Evolutionary conservation across 2,113 vertebrate species (phyloP).

Genomic region (Steatornis caripensis): DNA sequence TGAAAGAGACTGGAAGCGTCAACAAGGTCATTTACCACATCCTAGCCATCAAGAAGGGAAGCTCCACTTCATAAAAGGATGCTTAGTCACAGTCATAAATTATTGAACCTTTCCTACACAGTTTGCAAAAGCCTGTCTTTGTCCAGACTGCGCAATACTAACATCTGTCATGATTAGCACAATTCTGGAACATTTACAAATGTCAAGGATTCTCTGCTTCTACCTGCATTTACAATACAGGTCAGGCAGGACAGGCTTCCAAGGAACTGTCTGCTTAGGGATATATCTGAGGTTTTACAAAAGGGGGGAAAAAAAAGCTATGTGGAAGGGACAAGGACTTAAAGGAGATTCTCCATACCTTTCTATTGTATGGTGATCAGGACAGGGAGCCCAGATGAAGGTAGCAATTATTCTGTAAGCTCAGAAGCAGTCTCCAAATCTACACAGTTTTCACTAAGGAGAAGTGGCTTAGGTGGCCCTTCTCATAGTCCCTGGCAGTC

Average conservation of each 20-base stretch:
- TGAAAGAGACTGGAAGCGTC: constrained; percentile 36
- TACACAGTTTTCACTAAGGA: background rate
- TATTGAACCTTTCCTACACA: background rate
- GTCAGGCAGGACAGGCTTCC: background rate
- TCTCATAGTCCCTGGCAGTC: background rate
- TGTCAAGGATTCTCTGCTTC: background rate
- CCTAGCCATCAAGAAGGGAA: background rate
- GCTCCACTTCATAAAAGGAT: background rate
- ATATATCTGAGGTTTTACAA: background rate
- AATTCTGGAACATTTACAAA: background rate
- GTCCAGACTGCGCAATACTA: background rate
- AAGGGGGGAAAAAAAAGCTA: background rate
- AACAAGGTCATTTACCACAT: constrained; percentile 11
- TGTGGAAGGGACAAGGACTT: background rate
- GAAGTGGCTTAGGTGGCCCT: background rate
- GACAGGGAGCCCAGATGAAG: background rate
- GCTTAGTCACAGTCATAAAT: background rate
- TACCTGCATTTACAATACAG: background rate
- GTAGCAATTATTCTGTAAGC: background rate
- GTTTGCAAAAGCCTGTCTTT: background rate
- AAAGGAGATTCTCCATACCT: background rate
- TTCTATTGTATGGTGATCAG: background rate
- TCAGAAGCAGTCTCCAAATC: background rate
- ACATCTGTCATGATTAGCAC: background rate
- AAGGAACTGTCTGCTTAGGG: background rate